Evolutionary conservation across 2,797 vertebrate species (phyloP), one percentile per base, ranked within the genome.

Genomic region (Takifugu ocellatus): DNA sequence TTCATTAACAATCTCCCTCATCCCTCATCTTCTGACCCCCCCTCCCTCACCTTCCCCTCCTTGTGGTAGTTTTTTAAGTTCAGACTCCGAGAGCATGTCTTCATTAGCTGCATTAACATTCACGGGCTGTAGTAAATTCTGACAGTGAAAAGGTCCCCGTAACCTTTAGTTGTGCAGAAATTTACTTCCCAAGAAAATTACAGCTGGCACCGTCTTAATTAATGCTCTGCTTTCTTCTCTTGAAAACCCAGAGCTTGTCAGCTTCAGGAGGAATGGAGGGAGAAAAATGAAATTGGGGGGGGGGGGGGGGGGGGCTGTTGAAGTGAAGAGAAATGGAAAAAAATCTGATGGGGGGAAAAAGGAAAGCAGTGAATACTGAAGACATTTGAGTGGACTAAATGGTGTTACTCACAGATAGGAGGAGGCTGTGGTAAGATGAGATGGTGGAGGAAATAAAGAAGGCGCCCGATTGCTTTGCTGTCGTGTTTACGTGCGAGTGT

Each of bases 161-260:
- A 98, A 98, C 96, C 97, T 99, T 99, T 99, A 98, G 96, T 98
- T 98, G 95, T 96, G 95, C 94, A 96, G 96, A 98, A 99, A 99
- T 99, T 98, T 98, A 98, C 97, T 99, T 98, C 97, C 96, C 95
- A 95, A 96, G 95, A 98, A 99, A 99, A 99, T 98, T 99, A 98
- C 97, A 98, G 96, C 96, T 97, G 97, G 95, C 95, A 97, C 94
- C 94, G 96, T 99, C 97, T 99, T 99, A 99, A 99, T 99, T 99
- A 99, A 99, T 98, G 97, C 94, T 93, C 46, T 89, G 92, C 95
- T 98, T 96, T 98, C 95, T 96, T 96, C 95, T 94, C 94, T 94
- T 93, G 94, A 96, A 97, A 96, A 95, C 94, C 94, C 93, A 85
- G 92, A 92, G 95, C 95, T 94, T 98, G 97, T 98, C 97, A 99